Base-by-base conservation (phyloP, 2,113 vertebrate species). In the Chiloscyllium plagiosum region DNA sequence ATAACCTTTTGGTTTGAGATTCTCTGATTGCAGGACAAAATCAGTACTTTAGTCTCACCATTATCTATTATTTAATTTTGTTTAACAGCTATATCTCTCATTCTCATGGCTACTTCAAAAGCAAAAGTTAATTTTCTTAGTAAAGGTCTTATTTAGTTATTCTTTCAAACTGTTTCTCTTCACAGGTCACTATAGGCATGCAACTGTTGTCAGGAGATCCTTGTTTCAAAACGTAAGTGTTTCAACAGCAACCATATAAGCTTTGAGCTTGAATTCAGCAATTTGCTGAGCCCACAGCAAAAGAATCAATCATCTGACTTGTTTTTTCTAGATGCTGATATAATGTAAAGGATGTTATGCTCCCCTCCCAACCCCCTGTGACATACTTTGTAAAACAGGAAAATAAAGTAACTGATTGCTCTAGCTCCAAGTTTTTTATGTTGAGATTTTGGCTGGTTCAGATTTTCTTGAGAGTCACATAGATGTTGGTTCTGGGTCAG, bases 171-270 rank as follows among this genome's bases (percentile, higher is more conserved):
- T 86, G 2, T 68, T 68, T 95, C 96, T 87, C 65, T 0, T 47
- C 92, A 0, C 97, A 99, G 99, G 98, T 99, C 96, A 99, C 98
- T 0, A 99, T 99, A 0, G 99, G 98, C 96, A 99, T 99, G 99
- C 99, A 98, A 61, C 98, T 99, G 61, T 98, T 99, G 0, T 99
- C 99, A 0, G 99, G 99, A 96, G 99, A 99, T 96, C 99, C 99
- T 5, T 99, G 99, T 97, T 99, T 99, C 96, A 99, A 99, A 98
- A 99, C 98, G 99, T 99, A 97, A 99, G 99, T 98, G 47, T 72
- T 95, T 72, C n/a, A 93, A 2, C n/a, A 10, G 42, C 3, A n/a
- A 47, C 20, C 20, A 47, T 37, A 4, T 19, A 12, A n/a, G 19
- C 61, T 37, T 93, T n/a, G 5, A 6, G n/a, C 37, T 22, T 93